These are phyloP conservation scores for Microhierax caerulescens DNA, from an alignment of 2,797 vertebrate genomes.

Conservation along the genomic window DNA sequence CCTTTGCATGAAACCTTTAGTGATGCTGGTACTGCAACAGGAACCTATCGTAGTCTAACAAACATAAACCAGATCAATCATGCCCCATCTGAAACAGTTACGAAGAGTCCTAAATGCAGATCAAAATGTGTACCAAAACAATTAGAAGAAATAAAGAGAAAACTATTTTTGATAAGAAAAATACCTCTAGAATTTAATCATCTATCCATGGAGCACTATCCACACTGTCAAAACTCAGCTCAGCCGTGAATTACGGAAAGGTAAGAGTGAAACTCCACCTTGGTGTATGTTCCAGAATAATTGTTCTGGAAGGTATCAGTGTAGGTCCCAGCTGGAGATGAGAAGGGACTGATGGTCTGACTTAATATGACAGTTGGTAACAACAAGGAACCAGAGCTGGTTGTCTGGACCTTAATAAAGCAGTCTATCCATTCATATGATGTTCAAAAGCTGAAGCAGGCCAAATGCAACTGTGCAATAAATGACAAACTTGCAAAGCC, in stretches of 20 bases:
- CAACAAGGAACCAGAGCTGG: neutral
- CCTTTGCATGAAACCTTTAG: neutral
- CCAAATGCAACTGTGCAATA: neutral
- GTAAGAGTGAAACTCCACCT: neutral
- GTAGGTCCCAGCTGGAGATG: neutral
- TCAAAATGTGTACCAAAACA: neutral
- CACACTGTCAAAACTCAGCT: neutral
- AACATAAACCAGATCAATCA: neutral
- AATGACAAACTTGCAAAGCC: neutral
- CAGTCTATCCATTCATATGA: accelerated
- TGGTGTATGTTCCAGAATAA: neutral
- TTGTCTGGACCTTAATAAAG: neutral
- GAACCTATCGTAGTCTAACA: neutral
- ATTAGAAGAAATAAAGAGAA: neutral
- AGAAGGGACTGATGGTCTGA: neutral
- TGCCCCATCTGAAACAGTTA: neutral
- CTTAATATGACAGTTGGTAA: neutral
- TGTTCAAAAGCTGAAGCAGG: neutral
- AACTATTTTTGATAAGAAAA: neutral
- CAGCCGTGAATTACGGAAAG: neutral
- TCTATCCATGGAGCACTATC: neutral
- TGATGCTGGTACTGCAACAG: neutral
- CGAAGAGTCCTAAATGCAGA: neutral
- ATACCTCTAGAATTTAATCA: neutral
- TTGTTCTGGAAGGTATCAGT: neutral